Percentiles rank a stretch among this genome's conserved stretches.
phyloP scores from a whole-genome alignment of 2,797 vertebrate genomes.

The Percopsis omiscomaycus region DNA sequence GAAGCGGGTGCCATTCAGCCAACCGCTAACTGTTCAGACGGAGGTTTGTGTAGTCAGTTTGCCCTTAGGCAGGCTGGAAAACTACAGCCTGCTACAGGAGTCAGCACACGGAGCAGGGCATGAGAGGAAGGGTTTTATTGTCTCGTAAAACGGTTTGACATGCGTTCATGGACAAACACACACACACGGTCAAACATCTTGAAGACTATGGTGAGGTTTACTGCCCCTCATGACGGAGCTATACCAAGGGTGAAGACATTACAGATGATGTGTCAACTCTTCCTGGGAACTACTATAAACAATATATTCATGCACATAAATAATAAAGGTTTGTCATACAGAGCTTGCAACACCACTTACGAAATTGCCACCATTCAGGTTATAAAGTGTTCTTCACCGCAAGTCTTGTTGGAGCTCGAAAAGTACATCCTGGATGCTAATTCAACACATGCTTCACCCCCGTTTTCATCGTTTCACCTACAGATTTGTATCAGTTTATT shows the following conservation, averaged over 20 bases:
- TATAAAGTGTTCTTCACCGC: not conserved
- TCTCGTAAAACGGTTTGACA: constrained; percentile 38
- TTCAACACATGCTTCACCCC: not conserved
- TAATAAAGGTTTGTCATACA: not conserved
- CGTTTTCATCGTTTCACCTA: not conserved
- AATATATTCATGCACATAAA: not conserved
- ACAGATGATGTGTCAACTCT: not conserved
- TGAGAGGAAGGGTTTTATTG: not conserved
- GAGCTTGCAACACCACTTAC: not conserved
- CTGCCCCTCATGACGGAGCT: not conserved
- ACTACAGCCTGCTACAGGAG: constrained; percentile 23
- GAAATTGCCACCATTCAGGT: not conserved
- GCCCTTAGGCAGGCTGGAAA: constrained; percentile 43
- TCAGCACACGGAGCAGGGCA: constrained; percentile 4
- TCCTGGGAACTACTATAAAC: not conserved
- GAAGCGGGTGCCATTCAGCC: constrained; percentile 34
- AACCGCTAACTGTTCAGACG: constrained; percentile 45
- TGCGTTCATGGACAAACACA: constrained; percentile 24
- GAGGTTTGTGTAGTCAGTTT: constrained; percentile 43
- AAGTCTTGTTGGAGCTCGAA: not conserved
- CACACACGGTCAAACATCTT: not conserved
- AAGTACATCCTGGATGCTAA: not conserved
- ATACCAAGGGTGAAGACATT: not conserved
- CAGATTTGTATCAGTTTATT: not conserved
- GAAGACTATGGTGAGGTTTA: not conserved